Conservation (phyloP, 2,797 vertebrate genomes). For the Trematomus bernacchii region DNA sequence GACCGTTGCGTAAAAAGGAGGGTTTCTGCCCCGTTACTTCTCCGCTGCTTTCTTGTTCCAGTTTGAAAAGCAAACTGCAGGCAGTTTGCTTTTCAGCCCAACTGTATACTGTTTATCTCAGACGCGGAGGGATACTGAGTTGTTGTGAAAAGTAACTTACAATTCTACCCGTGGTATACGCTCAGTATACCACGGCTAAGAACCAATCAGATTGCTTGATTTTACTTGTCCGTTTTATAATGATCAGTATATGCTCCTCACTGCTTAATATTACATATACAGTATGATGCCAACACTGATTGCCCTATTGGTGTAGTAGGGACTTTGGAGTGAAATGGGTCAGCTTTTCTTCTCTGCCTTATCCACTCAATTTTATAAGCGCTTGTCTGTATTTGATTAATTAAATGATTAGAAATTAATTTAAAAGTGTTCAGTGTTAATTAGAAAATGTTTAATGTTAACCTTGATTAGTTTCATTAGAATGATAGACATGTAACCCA, state of each 20-base stretch:
- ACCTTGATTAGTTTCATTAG: constrained; percentile 8
- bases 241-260: constrained; percentile 16
- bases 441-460: constrained; percentile 6
- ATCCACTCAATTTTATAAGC: not conserved
- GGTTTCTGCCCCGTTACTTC: no score
- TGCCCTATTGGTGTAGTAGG: not conserved
- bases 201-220: no score
- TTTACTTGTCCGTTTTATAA: no score
- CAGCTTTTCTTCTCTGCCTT: constrained; percentile 16
- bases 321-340: not conserved
- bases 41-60: no score
- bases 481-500: not conserved
- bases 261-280: constrained; percentile 22
- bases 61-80: no score
- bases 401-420: not conserved
- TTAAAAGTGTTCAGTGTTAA: constrained; percentile 1
- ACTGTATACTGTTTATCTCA: no score
- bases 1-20: no score
- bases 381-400: not conserved
- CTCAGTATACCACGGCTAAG: no score
- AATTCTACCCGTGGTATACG: no score
- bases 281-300: constrained; percentile 19
- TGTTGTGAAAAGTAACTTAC: no score
- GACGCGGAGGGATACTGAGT: no score
- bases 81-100: no score